Conservation (phyloP, 2,888 invertebrate genomes). For the Cosmia trapezina region DNA sequence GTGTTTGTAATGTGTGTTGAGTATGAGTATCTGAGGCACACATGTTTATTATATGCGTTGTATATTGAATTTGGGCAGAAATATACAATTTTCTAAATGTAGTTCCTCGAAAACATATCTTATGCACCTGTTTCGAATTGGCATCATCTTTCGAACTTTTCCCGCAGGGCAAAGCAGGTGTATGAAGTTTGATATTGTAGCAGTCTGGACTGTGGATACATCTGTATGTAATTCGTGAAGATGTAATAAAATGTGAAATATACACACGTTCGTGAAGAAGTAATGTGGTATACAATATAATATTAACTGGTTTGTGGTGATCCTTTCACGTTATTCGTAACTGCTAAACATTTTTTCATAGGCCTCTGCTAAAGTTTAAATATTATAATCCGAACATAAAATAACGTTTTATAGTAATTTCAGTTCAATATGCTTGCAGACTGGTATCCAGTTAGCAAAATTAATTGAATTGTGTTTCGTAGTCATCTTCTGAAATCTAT, state of each 20-base stretch:
- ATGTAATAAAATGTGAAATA: background rate
- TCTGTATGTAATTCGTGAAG: background rate
- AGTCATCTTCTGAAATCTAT: background rate
- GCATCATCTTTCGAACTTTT: background rate
- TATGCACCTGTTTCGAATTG: conserved; percentile 2
- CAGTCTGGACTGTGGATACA: background rate
- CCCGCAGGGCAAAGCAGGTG: background rate
- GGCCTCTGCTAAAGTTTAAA: background rate
- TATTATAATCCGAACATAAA: background rate
- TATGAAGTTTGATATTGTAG: background rate
- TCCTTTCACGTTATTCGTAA: conserved; percentile 1
- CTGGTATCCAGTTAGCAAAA: background rate
- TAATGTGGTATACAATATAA: no score
- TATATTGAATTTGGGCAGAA: background rate
- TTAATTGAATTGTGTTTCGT: background rate
- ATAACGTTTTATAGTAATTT: background rate
- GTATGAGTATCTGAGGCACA: background rate
- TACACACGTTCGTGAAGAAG: no score
- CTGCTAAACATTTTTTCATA: background rate
- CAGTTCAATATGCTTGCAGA: background rate
- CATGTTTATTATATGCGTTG: no score
- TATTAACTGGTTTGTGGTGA: no score
- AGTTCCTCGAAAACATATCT: background rate
- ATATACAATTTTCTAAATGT: background rate
- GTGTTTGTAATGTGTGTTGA: conserved; percentile 8